Percentiles rank a stretch among this genome's conserved stretches.
Conservation (phyloP, 2,113 vertebrate genomes). For the Larimichthys polyactis region DNA sequence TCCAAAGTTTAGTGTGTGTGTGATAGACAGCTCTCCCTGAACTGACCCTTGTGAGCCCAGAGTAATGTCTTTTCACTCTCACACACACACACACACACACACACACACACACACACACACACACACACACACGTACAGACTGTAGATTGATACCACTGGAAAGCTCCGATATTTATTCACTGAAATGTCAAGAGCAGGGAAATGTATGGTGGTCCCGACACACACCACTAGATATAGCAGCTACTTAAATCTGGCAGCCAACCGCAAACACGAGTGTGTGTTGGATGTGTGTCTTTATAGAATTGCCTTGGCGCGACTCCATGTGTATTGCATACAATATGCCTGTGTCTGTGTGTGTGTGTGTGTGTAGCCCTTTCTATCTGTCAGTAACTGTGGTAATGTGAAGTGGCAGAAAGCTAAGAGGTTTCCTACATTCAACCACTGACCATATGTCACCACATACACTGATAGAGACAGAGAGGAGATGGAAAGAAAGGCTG, state of each 20-base stretch:
- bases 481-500: conserved; percentile 12
- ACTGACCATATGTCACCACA: conserved; percentile 50
- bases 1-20: neutral
- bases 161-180: conserved; percentile 35
- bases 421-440: conserved; percentile 43
- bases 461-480: conserved; percentile 26
- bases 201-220: conserved; percentile 31
- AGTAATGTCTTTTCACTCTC: conserved; percentile 4
- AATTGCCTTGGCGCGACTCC: neutral
- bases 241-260: conserved; percentile 28
- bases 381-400: conserved; percentile 41
- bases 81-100: neutral
- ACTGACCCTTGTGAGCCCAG: conserved; percentile 12
- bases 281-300: conserved; percentile 4
- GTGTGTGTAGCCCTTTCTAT: neutral
- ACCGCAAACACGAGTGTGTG: neutral
- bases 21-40: neutral
- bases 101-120: too few relatives aligned
- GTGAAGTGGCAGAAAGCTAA: conserved; percentile 58
- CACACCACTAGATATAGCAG: neutral
- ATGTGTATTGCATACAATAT: neutral
- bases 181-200: conserved; percentile 46
- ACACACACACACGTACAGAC: neutral
- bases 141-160: conserved; percentile 37
- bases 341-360: neutral